These are phyloP conservation scores for Scaptomyza hsui DNA, from an alignment of 1,140 invertebrate species.

Conservation along the genomic window DNA sequence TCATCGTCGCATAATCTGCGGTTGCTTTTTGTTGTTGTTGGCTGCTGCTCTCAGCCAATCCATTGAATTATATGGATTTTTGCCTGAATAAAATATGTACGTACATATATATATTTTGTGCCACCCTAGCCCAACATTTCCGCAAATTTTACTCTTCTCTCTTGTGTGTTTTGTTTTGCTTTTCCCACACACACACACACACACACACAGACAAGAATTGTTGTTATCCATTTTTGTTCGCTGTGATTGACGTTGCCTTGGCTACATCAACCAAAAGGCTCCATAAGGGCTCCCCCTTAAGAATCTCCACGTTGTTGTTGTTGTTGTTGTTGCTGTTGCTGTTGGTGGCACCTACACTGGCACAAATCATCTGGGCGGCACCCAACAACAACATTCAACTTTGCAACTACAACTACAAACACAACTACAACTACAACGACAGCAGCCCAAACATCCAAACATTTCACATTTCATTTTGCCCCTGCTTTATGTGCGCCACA, in stretches of 20 bases:
- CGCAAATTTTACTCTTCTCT: slow-evolving; percentile 30
- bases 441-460: slow-evolving; percentile 48
- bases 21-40: slow-evolving; percentile 69
- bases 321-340: slow-evolving; percentile 31
- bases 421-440: neutral
- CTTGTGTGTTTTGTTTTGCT: slow-evolving; percentile 62
- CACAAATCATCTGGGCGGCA: slow-evolving; percentile 82
- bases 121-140: slow-evolving; percentile 69
- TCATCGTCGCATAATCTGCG: slow-evolving; percentile 67
- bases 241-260: slow-evolving; percentile 74
- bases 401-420: no score
- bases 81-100: slow-evolving; percentile 68
- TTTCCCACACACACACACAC: slow-evolving; percentile 29
- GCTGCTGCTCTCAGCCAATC: slow-evolving; percentile 59
- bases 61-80: slow-evolving; percentile 82
- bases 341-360: slow-evolving; percentile 54
- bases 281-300: slow-evolving; percentile 22
- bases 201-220: slow-evolving; percentile 20
- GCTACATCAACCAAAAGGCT: slow-evolving; percentile 55
- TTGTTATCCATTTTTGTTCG: slow-evolving; percentile 55
- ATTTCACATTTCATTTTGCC: slow-evolving; percentile 71
- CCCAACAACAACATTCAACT: slow-evolving; percentile 51
- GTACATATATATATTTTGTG: slow-evolving; percentile 20
- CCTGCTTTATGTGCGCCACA: slow-evolving; percentile 56
- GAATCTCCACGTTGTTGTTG: slow-evolving; percentile 15